A percentile compares a stretch with the other conserved stretches of the same genome.
phyloP scores from a whole-genome alignment of 2,797 vertebrate species.

The Otolemur crassicaudatus region DNA sequence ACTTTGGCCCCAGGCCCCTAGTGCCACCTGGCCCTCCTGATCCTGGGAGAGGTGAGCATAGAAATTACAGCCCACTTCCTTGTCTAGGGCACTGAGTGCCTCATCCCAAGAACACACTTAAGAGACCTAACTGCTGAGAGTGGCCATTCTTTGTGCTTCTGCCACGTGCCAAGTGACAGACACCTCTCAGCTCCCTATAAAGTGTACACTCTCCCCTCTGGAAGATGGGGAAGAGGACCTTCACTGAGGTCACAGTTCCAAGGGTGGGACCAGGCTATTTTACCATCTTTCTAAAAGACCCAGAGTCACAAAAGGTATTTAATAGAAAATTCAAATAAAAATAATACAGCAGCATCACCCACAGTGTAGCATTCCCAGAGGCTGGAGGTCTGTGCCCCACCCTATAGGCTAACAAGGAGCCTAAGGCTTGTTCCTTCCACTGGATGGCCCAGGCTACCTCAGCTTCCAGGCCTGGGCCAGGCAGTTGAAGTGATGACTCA shows the following conservation, averaged over 20 bases:
- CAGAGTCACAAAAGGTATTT: not conserved
- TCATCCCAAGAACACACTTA: not conserved
- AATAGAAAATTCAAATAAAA: not conserved
- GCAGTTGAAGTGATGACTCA: constrained; percentile 16
- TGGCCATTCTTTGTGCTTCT: not conserved
- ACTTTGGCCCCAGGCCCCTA: not conserved
- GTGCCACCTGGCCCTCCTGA: not conserved
- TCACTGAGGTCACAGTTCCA: not conserved
- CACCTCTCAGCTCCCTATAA: not conserved
- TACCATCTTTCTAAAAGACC: not conserved
- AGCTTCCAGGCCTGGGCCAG: not conserved
- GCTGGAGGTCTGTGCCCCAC: not conserved
- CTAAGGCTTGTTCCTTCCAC: not conserved
- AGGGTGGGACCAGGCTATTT: not conserved
- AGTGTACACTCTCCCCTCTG: not conserved
- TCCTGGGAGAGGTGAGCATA: not conserved
- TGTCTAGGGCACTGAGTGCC: too few species aligned
- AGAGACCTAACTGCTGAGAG: not conserved
- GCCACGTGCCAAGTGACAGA: not conserved
- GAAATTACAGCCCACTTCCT: not conserved
- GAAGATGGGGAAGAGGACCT: too few species aligned
- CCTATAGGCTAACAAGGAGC: not conserved
- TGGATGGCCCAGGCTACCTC: not conserved
- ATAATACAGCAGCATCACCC: not conserved
- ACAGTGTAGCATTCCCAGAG: not conserved